Evolutionary conservation across 2,888 invertebrate species (phyloP).

Genomic region (Chironomus tentans): DNA sequence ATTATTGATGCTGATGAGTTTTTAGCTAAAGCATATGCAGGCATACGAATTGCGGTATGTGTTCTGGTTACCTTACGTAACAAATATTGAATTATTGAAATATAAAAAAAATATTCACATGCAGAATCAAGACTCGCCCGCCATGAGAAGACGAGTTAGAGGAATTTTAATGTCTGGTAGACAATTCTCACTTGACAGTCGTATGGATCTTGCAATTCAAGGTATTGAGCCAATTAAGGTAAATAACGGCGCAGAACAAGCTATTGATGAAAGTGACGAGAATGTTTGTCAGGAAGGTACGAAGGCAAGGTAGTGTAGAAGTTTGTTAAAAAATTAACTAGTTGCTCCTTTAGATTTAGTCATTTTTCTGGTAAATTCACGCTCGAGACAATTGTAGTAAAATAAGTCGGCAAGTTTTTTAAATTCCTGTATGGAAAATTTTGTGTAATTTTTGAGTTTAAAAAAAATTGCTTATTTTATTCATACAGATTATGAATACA

Average conservation of each 20-base stretch:
- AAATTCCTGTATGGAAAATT: background rate
- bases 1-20: conserved; percentile 61
- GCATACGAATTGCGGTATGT: conserved; percentile 40
- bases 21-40: conserved; percentile 42
- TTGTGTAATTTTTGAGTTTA: background rate
- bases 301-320: conserved; percentile 42
- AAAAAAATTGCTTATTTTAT: background rate
- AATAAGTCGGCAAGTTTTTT: background rate
- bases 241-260: conserved; percentile 28
- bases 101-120: background rate
- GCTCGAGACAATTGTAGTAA: too few species aligned
- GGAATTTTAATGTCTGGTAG: conserved; percentile 86
- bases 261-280: conserved; percentile 39
- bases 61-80: background rate
- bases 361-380: too few species aligned
- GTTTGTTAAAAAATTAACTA: background rate
- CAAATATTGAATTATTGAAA: conserved; percentile 8
- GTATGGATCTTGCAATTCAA: conserved; percentile 75
- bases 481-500: background rate
- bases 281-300: conserved; percentile 42
- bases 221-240: conserved; percentile 47
- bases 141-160: conserved; percentile 74
- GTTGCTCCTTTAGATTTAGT: too few species aligned
- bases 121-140: conserved; percentile 46
- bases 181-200: conserved; percentile 83